Percentiles rank a stretch among this genome's conserved stretches.
phyloP scores from a whole-genome alignment of 2,113 vertebrate genomes.

The Sardina pilchardus region DNA sequence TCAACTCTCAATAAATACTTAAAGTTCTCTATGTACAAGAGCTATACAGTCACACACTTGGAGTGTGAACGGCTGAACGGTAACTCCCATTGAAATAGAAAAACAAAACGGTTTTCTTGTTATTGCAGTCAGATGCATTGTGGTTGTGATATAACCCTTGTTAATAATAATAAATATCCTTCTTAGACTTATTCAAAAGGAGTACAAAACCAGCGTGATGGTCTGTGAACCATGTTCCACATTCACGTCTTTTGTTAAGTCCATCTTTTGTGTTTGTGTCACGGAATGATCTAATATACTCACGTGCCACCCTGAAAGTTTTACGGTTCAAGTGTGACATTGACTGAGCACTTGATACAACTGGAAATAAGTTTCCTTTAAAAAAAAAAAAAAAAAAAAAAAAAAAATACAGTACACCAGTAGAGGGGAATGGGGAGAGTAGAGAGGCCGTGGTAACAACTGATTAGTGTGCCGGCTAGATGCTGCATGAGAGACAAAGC shows the following conservation, averaged over 20 bases:
- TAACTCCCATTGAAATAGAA: constrained; percentile 59
- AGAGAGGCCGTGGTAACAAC: not conserved
- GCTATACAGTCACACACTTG: constrained; percentile 72
- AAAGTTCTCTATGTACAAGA: constrained; percentile 87
- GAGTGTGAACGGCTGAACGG: constrained; percentile 64
- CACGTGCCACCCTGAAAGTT: not conserved
- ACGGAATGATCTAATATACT: not conserved
- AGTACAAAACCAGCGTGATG: constrained; percentile 1
- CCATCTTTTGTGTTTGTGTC: not conserved
- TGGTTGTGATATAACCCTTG: constrained; percentile 69
- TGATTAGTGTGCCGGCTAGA: not conserved
- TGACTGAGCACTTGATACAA: constrained; percentile 25
- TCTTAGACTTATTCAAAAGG: constrained; percentile 45
- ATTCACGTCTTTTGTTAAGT: constrained; percentile 2
- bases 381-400: constrained; percentile 32
- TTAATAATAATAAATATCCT: constrained; percentile 72
- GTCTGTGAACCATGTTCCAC: not conserved
- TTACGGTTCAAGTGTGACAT: not conserved
- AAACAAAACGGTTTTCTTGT: constrained; percentile 60
- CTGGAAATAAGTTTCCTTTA: constrained; percentile 22
- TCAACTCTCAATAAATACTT: constrained; percentile 91
- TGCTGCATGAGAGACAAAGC: constrained; percentile 18
- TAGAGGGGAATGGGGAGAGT: not conserved
- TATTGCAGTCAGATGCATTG: constrained; percentile 85
- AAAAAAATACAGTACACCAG: constrained; percentile 22